Evolutionary conservation across 2,113 vertebrate species (phyloP), one percentile per base, ranked within the genome.

Genomic region (Andinoacara biseriatus): DNA sequence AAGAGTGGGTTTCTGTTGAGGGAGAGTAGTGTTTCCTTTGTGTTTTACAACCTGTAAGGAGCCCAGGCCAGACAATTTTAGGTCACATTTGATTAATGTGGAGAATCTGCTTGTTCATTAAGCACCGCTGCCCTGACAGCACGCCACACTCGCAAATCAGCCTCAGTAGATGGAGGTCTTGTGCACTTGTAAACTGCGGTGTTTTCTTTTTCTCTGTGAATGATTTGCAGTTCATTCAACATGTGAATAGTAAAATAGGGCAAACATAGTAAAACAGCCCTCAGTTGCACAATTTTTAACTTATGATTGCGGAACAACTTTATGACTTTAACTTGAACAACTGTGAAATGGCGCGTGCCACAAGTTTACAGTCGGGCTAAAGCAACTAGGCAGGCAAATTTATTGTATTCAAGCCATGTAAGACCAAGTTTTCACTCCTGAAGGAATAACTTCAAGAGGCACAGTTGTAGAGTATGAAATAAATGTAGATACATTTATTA

Each of bases 21-120:
- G 61, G 22, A 14, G 8, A 62, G 46, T 33, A 65, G 63, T 22
- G n/a, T 76, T 82, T 83, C 49, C 58, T 83, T 35, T 43, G 49
- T 65, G 78, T 72, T 82, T 79, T 76, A 58, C 78, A 82, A 58
- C 35, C 18, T 83, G 76, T 84, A 78, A 86, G 85, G 75, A 84
- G 65, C 74, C 78, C 69, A 49, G 14, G 74, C 80, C 1, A 59
- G 91, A 93, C 92, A 89, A 93, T 89, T 93, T 94, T 80, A 89
- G 91, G 91, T 94, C 90, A 92, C 74, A 22, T 86, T 86, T 91
- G 93, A 94, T 93, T 75, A 92, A 95, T 91, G 91, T 75, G 67
- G 67, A 80, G 82, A 84, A 75, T 86, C 65, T 83, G 81, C 79
- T 62, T 90, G 69, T 87, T 86, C 17, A 60, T 87, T 93, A 90